A percentile compares a stretch with the other conserved stretches of the same genome.
These are phyloP conservation scores for Schlechtendalia chinensis DNA, from an alignment of 1,140 invertebrate species.

Conservation along the genomic window DNA sequence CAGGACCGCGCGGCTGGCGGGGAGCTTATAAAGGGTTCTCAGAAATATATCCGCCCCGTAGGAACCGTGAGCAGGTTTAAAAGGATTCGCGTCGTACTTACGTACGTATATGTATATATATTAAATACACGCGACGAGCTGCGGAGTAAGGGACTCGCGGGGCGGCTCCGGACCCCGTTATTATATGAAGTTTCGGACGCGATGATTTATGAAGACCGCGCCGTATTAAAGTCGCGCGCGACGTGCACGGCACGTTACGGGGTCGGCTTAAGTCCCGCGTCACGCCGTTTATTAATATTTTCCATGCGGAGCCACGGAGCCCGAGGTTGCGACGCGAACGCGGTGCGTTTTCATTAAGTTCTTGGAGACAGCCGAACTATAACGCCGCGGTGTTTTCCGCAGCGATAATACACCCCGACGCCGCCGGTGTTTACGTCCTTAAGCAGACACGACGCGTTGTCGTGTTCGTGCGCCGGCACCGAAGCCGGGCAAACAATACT, in stretches of 20 bases:
- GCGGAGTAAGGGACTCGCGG: not conserved
- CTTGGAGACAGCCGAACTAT: conserved; percentile 11
- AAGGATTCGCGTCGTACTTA: conserved; percentile 27
- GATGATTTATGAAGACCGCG: conserved; percentile 50
- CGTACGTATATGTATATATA: too few relatives aligned
- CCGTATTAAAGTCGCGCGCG: conserved; percentile 43
- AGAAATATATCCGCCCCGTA: conserved; percentile 39
- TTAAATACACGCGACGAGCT: not conserved
- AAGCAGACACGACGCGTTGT: too few relatives aligned
- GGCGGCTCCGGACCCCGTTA: not conserved
- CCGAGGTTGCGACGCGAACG: not conserved
- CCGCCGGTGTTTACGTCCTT: too few relatives aligned
- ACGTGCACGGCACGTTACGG: conserved; percentile 15
- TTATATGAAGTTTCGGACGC: conserved; percentile 40
- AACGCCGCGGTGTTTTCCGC: not conserved
- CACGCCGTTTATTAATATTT: conserved; percentile 49
- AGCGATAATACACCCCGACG: conserved; percentile 2
- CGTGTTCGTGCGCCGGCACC: too few relatives aligned
- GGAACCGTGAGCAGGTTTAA: conserved; percentile 33
- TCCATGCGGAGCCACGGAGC: not conserved
- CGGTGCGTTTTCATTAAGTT: conserved; percentile 40
- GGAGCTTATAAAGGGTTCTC: conserved; percentile 48
- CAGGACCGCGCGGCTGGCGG: not conserved
- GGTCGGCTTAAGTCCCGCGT: conserved; percentile 44
- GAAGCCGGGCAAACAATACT: too few relatives aligned